phyloP scores from a whole-genome alignment of 2,888 invertebrate species.

The Teleiodes luculella region DNA sequence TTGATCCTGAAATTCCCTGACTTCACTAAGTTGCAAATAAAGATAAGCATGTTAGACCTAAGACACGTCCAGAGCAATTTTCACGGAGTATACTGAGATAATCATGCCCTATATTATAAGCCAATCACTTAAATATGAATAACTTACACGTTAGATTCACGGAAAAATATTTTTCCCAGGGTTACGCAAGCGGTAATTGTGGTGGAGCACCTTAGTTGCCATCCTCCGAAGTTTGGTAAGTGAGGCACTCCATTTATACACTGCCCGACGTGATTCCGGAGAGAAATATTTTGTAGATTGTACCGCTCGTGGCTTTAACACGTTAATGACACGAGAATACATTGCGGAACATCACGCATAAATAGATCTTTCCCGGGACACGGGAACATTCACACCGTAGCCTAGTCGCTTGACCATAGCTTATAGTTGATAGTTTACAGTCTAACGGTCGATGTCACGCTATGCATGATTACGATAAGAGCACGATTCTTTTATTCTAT shows the following conservation, averaged over 20 bases:
- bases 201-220: slow-evolving; percentile 79
- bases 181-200: slow-evolving; percentile 79
- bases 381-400: slow-evolving; percentile 72
- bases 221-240: slow-evolving; percentile 78
- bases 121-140: slow-evolving; percentile 68
- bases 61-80: slow-evolving; percentile 57
- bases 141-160: slow-evolving; percentile 78
- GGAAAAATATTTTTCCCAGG: slow-evolving; percentile 79
- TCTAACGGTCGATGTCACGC: slow-evolving; percentile 71
- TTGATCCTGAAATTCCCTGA: slow-evolving; percentile 36
- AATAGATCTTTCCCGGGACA: slow-evolving; percentile 78
- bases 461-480: slow-evolving; percentile 75
- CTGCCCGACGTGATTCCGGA: slow-evolving; percentile 78
- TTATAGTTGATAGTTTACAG: slow-evolving; percentile 47
- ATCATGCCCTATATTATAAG: slow-evolving; percentile 54
- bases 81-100: slow-evolving; percentile 56
- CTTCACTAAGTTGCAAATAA: slow-evolving; percentile 53
- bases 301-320: slow-evolving; percentile 70
- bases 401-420: slow-evolving; percentile 67
- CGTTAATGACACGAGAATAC: slow-evolving; percentile 63
- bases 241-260: slow-evolving; percentile 77
- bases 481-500: slow-evolving; percentile 60
- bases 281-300: slow-evolving; percentile 79
- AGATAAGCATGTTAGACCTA: slow-evolving; percentile 66
- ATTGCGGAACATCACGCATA: slow-evolving; percentile 75